Evolutionary conservation across 1,140 invertebrate genomes (phyloP).

Genomic region (Drosophila sulfurigaster): DNA sequence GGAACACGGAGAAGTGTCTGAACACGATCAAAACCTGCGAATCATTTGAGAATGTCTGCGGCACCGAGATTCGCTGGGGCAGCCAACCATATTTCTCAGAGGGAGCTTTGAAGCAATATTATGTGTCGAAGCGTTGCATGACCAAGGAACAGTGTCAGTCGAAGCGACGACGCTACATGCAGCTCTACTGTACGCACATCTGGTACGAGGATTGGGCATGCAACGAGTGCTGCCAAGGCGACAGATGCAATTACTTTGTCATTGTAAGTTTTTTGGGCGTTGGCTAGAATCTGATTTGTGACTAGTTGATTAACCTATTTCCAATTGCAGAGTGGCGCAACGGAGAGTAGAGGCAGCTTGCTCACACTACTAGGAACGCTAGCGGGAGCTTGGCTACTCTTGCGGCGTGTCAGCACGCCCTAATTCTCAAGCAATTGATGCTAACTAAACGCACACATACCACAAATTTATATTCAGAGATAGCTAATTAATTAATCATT

Average conservation of each 20-base stretch:
- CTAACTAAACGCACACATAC: slow-evolving; percentile 19
- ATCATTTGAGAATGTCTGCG: slow-evolving; percentile 93
- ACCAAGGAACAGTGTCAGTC: slow-evolving; percentile 92
- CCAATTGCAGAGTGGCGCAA: slow-evolving; percentile 59
- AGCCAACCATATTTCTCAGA: slow-evolving; percentile 97
- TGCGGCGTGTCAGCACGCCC: slow-evolving; percentile 14
- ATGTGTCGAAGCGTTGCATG: slow-evolving; percentile 96
- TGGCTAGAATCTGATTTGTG: background rate
- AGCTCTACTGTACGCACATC: slow-evolving; percentile 93
- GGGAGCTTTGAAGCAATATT: slow-evolving; percentile 96
- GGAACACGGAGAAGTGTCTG: slow-evolving; percentile 96
- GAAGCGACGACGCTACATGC: slow-evolving; percentile 89
- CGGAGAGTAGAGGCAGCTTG: background rate
- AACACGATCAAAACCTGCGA: slow-evolving; percentile 96
- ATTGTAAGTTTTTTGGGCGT: slow-evolving; percentile 91
- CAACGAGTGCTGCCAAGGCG: slow-evolving; percentile 98
- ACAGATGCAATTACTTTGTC: slow-evolving; percentile 98
- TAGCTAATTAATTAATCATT: slow-evolving; percentile 32
- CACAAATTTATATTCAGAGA: slow-evolving; percentile 13
- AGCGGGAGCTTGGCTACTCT: slow-evolving; percentile 21
- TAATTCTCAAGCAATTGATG: slow-evolving; percentile 24
- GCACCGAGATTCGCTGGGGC: slow-evolving; percentile 96
- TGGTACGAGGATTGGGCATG: slow-evolving; percentile 99
- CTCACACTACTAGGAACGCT: slow-evolving; percentile 24
- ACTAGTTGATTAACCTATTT: background rate